Evolutionary conservation across 2,888 invertebrate species (phyloP).

Genomic region (Hyposoter didymator): DNA sequence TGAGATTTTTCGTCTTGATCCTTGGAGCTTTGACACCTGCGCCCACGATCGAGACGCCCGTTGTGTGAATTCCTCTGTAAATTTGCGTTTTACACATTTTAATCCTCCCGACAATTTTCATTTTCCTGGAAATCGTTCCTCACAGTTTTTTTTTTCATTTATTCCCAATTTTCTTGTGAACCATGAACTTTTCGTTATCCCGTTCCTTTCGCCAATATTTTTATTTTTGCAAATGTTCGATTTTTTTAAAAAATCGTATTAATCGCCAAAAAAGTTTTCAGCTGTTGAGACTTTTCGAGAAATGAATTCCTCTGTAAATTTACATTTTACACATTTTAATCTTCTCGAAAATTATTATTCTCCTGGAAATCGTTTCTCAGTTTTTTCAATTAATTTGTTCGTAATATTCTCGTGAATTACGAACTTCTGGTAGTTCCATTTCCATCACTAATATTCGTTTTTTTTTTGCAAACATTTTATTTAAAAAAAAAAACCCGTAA

Average conservation of each 20-base stretch:
- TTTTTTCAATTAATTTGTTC: not conserved
- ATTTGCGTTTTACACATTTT: not conserved
- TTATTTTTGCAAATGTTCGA: not conserved
- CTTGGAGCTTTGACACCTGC: constrained; percentile 99
- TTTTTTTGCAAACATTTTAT: not conserved
- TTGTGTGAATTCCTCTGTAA: constrained; percentile 96
- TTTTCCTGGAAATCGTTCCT: not conserved
- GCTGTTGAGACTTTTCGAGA: not conserved
- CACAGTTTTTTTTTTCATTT: not conserved
- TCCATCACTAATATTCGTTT: not conserved
- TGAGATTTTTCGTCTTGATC: constrained; percentile 99
- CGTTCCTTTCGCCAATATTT: not conserved
- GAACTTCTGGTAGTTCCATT: not conserved
- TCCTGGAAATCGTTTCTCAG: not conserved
- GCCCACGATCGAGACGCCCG: constrained; percentile 98
- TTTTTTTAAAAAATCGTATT: not conserved
- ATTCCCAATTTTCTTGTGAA: not conserved
- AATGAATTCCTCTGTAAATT: constrained; percentile 93
- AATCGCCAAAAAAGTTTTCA: not conserved
- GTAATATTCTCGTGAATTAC: not conserved
- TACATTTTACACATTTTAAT: not conserved
- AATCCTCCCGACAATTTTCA: not conserved
- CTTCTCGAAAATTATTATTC: not conserved
- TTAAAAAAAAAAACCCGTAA: not conserved
- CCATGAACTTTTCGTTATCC: not conserved